Base-by-base conservation (phyloP, 2,113 vertebrate species). In the Hippocampus abdominalis region DNA sequence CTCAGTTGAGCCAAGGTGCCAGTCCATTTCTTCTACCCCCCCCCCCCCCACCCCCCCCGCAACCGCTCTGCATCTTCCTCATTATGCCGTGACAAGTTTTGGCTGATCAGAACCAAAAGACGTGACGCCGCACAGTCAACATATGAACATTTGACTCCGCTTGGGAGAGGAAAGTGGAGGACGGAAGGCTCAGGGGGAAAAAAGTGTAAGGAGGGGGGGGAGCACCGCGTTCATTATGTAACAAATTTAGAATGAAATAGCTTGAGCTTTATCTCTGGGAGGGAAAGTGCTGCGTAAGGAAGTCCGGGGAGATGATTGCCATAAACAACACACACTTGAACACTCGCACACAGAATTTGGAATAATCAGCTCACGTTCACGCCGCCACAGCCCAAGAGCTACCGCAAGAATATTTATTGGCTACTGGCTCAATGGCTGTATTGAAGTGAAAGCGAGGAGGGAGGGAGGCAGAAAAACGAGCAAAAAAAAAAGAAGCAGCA, bases 371-470 rank as follows among this genome's bases (percentile, higher is more conserved):
- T 90, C 89, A 90, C 87, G 89, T 90, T 87, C 84, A 46, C 63
- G 16, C 85, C 84, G 87, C 87, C 87, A 90, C 89, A 89, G 89
- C 89, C 86, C 85, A 82, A 86, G 87, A 83, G 89, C 85, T 87
- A 88, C 89, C 79, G 87, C 89, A 89, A 86, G 89, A 90, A 90
- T 90, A 90, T 90, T 89, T 90, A 90, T 90, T 88, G 87, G 87
- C 89, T 88, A 85, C 85, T 69, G 64, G 87, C 87, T 90, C 86
- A 90, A 90, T 90, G 89, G 89, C 86, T 86, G 87, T 90, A 90
- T 90, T 90, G 89, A 90, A 84, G 85, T 64, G 75, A 74, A 64
- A 74, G 83, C 74, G 44, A 39, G 63, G 61, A 23, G 12, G n/a
- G 20, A 16, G 46, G 27, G 23, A 15, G 11, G 53, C 40, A 60